Evolutionary conservation across 2,888 invertebrate genomes (phyloP).

Genomic region (Drosophila mercatorum): DNA sequence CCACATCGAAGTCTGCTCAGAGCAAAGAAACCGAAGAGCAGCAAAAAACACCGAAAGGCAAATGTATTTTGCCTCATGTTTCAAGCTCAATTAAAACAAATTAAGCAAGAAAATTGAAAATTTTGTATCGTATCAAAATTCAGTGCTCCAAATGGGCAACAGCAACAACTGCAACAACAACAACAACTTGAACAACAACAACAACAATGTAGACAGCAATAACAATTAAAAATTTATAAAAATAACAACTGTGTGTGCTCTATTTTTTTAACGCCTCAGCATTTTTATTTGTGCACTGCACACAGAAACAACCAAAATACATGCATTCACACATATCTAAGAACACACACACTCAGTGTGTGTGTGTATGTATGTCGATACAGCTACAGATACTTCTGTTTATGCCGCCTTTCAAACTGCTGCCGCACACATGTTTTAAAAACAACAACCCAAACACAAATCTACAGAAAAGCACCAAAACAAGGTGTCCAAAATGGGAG

Average conservation of each 20-base stretch:
- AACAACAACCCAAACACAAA: constrained; percentile 62
- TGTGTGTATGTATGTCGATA: constrained; percentile 25
- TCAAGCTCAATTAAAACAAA: constrained; percentile 77
- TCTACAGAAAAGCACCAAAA: constrained; percentile 26
- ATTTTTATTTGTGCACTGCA: constrained; percentile 67
- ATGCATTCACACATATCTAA: constrained; percentile 29
- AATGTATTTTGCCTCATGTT: constrained; percentile 64
- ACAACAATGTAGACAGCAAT: constrained; percentile 59
- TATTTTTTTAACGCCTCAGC: constrained; percentile 79
- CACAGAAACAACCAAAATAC: constrained; percentile 42
- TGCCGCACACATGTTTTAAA: constrained; percentile 76
- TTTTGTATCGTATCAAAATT: constrained; percentile 59
- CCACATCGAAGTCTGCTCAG: constrained; percentile 1
- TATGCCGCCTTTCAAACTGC: constrained; percentile 67
- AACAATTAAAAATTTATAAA: constrained; percentile 70
- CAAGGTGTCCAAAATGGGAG: constrained; percentile 15
- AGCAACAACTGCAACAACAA: constrained; percentile 16
- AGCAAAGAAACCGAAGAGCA: not conserved
- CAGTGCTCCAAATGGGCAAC: constrained; percentile 56
- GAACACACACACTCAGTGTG: constrained; percentile 20
- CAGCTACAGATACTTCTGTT: constrained; percentile 45
- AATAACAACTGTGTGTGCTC: constrained; percentile 76
- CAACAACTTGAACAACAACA: constrained; percentile 36
- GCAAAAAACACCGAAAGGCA: constrained; percentile 22
- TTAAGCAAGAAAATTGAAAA: constrained; percentile 65